A percentile compares a stretch with the other conserved stretches of the same genome.
These are phyloP conservation scores for Seriola quinqueradiata DNA, from an alignment of 2,113 vertebrate genomes.

Conservation along the genomic window DNA sequence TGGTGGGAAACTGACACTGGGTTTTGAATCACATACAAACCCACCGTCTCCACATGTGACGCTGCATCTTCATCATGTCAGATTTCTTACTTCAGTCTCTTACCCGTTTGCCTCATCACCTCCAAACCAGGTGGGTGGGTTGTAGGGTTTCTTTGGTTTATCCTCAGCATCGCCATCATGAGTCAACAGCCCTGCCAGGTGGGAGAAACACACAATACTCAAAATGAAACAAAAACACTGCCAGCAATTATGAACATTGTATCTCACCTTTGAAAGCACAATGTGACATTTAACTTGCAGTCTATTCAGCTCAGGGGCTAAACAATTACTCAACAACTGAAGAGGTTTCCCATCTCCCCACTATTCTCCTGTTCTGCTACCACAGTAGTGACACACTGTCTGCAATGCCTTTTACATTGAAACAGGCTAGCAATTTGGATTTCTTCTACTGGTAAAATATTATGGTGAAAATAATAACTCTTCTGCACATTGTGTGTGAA, in stretches of 20 bases:
- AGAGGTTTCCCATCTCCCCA: not conserved
- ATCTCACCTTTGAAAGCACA: conserved; percentile 7
- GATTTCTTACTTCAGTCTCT: not conserved
- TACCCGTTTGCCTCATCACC: conserved; percentile 65
- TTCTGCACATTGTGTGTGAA: too few species aligned
- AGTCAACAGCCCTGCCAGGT: conserved; percentile 80
- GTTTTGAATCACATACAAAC: not conserved
- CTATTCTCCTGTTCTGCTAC: not conserved
- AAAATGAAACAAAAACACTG: not conserved
- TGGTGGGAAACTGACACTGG: not conserved
- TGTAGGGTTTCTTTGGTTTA: conserved; percentile 42
- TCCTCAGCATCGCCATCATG: conserved; percentile 68
- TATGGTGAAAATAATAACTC: too few species aligned
- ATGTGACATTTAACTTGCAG: conserved; percentile 9
- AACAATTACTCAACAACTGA: conserved; percentile 12
- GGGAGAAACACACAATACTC: not conserved
- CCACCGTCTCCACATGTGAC: not conserved
- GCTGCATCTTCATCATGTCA: not conserved
- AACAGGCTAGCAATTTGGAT: too few species aligned
- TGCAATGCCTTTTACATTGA: too few species aligned
- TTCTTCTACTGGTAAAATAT: too few species aligned
- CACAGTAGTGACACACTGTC: not conserved
- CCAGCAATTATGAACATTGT: not conserved
- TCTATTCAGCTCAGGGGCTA: not conserved
- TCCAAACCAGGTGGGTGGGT: conserved; percentile 74